Evolutionary conservation across 1,140 invertebrate genomes (phyloP).

Genomic region (Frieseomelitta varia): DNA sequence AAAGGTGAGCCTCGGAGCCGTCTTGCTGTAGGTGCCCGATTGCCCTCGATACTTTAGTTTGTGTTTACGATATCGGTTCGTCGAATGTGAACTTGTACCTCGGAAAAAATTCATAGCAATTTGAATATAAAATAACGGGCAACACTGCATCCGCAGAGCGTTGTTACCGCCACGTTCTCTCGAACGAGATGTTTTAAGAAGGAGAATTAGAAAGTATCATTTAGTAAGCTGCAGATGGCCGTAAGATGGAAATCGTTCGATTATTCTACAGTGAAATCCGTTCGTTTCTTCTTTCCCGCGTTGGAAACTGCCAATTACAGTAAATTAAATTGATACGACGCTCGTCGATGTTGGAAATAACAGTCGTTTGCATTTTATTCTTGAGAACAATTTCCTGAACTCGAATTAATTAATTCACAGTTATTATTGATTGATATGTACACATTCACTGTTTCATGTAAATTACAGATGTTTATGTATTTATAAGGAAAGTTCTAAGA

Average conservation of each 20-base stretch:
- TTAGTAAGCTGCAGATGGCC: not conserved
- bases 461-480: not conserved
- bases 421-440: not conserved
- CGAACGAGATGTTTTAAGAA: not conserved
- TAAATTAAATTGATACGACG: not conserved
- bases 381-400: not conserved
- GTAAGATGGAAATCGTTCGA: constrained; percentile 7
- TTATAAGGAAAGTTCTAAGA: not conserved
- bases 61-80: not conserved
- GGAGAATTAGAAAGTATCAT: constrained; percentile 9
- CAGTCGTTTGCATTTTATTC: not conserved
- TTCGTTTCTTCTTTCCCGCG: not conserved
- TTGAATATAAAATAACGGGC: not conserved
- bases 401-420: not conserved
- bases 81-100: constrained; percentile 9
- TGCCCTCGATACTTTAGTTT: constrained; percentile 48
- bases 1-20: constrained; percentile 66
- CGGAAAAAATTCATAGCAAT: constrained; percentile 9
- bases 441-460: not conserved
- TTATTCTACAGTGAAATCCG: not conserved
- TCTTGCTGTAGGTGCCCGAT: constrained; percentile 35
- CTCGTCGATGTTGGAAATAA: not conserved
- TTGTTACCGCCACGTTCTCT: not conserved
- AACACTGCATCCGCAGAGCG: not conserved
- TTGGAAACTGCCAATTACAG: not conserved